Conservation (phyloP, 2,888 invertebrate species). For the Drosophila affinis region DNA sequence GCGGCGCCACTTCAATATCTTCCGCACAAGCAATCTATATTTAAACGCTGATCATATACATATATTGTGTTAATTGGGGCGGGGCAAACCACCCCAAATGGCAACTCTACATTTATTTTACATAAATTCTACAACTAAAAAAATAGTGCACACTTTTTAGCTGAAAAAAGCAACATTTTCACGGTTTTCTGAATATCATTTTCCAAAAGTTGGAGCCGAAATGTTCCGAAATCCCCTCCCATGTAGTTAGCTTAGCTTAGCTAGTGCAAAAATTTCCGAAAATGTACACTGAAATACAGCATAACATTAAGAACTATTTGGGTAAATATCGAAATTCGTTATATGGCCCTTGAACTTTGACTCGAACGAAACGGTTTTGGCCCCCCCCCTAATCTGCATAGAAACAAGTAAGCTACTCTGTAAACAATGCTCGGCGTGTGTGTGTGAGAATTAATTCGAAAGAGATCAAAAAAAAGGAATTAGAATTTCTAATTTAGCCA, state of each 20-base stretch:
- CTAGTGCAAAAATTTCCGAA: no score
- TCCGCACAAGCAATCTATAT: not conserved
- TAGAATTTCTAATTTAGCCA: slow-evolving; percentile 66
- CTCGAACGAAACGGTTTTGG: slow-evolving; percentile 10
- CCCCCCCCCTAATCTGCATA: slow-evolving; percentile 25
- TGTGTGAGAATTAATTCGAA: slow-evolving; percentile 38
- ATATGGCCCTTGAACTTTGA: slow-evolving; percentile 41
- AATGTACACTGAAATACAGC: not conserved
- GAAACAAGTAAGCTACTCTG: slow-evolving; percentile 5
- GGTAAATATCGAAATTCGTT: slow-evolving; percentile 10
- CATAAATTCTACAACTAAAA: not conserved
- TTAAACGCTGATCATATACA: not conserved
- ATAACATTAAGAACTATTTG: not conserved
- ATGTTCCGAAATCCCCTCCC: not conserved
- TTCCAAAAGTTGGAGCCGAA: not conserved
- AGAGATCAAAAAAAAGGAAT: slow-evolving; percentile 45
- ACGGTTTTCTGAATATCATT: not conserved
- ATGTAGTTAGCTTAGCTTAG: no score
- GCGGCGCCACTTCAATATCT: no score
- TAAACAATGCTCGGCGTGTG: slow-evolving; percentile 10
- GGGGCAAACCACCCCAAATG: not conserved
- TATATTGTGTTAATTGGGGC: not conserved
- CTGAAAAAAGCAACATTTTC: not conserved
- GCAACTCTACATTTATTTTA: not conserved
- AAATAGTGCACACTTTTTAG: not conserved